Evolutionary conservation across 2,113 vertebrate genomes (phyloP).

Genomic region (Nesogale talazaci): DNA sequence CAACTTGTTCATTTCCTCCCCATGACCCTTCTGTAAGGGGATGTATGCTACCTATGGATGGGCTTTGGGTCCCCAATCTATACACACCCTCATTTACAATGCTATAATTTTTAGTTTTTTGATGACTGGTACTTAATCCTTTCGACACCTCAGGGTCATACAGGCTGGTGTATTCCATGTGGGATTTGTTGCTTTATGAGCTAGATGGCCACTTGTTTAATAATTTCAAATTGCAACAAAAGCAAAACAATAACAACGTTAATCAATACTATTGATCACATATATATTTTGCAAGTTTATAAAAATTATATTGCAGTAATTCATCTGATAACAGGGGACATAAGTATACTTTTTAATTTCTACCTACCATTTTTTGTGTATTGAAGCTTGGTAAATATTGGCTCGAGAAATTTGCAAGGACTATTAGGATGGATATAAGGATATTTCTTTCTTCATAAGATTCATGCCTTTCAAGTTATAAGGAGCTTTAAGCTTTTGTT

Average conservation of each 20-base stretch:
- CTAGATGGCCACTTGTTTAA: too few relatives aligned
- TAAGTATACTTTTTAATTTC: background rate
- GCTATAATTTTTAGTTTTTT: too few relatives aligned
- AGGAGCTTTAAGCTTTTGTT: background rate
- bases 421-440: background rate
- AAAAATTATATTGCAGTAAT: background rate
- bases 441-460: background rate
- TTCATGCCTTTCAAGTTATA: background rate
- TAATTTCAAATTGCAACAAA: background rate
- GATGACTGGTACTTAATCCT: too few relatives aligned
- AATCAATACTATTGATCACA: background rate
- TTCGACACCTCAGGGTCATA: too few relatives aligned
- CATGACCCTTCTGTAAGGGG: too few relatives aligned
- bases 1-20: too few relatives aligned
- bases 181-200: too few relatives aligned
- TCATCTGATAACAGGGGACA: background rate
- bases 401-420: background rate
- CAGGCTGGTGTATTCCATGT: too few relatives aligned
- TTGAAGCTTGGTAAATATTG: background rate
- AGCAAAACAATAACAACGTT: background rate
- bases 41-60: too few relatives aligned
- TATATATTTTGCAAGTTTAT: background rate
- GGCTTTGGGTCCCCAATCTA: too few relatives aligned
- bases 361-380: background rate
- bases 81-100: too few relatives aligned